Conservation (phyloP, 2,797 vertebrate genomes). For the Apogon hyalosoma region DNA sequence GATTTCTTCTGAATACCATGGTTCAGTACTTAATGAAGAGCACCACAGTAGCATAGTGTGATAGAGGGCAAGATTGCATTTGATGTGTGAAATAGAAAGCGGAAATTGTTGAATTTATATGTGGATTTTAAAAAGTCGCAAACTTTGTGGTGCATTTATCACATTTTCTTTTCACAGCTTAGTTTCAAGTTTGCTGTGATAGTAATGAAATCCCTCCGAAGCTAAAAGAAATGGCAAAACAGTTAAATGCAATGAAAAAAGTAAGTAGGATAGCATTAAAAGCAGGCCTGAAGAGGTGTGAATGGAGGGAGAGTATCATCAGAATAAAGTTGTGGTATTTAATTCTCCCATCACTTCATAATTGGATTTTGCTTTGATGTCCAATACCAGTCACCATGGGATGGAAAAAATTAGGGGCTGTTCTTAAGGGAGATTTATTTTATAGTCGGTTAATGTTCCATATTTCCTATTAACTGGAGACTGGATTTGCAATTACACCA, state of each 20-base stretch:
- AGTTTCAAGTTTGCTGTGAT: neutral
- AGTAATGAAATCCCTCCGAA: conserved; percentile 36
- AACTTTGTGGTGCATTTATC: neutral
- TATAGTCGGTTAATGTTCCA: conserved; percentile 63
- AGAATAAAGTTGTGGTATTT: conserved; percentile 54
- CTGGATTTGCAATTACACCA: conserved; percentile 51
- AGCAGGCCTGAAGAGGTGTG: conserved; percentile 58
- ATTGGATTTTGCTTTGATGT: conserved; percentile 83
- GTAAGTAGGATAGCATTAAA: conserved; percentile 49
- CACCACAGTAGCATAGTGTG: too few species aligned
- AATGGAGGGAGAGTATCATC: conserved; percentile 43
- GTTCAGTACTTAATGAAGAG: too few species aligned
- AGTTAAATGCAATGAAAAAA: conserved; percentile 35
- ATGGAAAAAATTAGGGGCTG: conserved; percentile 47
- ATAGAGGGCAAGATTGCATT: too few species aligned
- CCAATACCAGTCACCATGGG: conserved; percentile 67
- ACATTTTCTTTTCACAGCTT: conserved; percentile 1
- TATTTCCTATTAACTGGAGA: conserved; percentile 63
- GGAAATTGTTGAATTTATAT: too few species aligned
- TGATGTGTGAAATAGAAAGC: too few species aligned
- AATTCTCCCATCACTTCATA: conserved; percentile 72
- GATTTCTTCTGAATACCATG: too few species aligned
- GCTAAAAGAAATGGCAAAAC: conserved; percentile 40
- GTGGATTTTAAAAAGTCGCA: too few species aligned
- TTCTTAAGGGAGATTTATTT: conserved; percentile 73